Percentiles rank a stretch among this genome's conserved stretches.
These are phyloP conservation scores for Andrena marginata DNA, from an alignment of 2,888 invertebrate genomes.

Conservation along the genomic window DNA sequence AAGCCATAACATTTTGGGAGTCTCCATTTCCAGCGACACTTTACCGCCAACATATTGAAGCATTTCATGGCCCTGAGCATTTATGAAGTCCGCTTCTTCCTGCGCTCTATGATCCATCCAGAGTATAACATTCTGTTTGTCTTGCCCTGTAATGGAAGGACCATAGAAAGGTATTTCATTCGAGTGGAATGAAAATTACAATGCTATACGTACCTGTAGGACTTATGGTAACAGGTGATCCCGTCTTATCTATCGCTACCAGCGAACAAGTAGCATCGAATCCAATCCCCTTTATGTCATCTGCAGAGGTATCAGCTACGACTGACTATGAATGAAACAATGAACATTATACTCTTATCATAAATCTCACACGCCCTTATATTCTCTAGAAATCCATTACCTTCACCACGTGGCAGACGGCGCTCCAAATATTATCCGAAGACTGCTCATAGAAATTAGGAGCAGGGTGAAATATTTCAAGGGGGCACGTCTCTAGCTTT, in stretches of 20 bases:
- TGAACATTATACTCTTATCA: not conserved
- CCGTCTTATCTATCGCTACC: slow-evolving; percentile 91
- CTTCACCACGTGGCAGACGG: slow-evolving; percentile 91
- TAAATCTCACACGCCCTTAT: not conserved
- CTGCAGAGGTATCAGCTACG: slow-evolving; percentile 61
- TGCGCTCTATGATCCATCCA: slow-evolving; percentile 97
- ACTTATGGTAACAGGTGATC: slow-evolving; percentile 90
- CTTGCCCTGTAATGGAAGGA: slow-evolving; percentile 85
- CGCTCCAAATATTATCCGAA: slow-evolving; percentile 94
- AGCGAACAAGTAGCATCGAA: slow-evolving; percentile 98
- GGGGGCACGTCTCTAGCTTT: slow-evolving; percentile 88
- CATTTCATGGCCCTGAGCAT: slow-evolving; percentile 90
- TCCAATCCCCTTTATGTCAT: slow-evolving; percentile 92
- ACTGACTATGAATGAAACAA: slow-evolving; percentile 54
- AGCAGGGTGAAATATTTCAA: slow-evolving; percentile 92
- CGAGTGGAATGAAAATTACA: not conserved
- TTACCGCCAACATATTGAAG: slow-evolving; percentile 95
- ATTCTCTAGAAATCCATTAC: slow-evolving; percentile 85
- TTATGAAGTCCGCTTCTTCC: slow-evolving; percentile 92
- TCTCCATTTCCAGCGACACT: slow-evolving; percentile 98
- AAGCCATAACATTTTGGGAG: slow-evolving; percentile 97
- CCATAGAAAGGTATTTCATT: not conserved
- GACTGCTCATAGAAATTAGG: slow-evolving; percentile 95
- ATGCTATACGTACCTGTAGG: slow-evolving; percentile 85
- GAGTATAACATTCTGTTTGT: slow-evolving; percentile 93